These are phyloP conservation scores for Tuta absoluta DNA, from an alignment of 2,888 invertebrate genomes.

Conservation along the genomic window DNA sequence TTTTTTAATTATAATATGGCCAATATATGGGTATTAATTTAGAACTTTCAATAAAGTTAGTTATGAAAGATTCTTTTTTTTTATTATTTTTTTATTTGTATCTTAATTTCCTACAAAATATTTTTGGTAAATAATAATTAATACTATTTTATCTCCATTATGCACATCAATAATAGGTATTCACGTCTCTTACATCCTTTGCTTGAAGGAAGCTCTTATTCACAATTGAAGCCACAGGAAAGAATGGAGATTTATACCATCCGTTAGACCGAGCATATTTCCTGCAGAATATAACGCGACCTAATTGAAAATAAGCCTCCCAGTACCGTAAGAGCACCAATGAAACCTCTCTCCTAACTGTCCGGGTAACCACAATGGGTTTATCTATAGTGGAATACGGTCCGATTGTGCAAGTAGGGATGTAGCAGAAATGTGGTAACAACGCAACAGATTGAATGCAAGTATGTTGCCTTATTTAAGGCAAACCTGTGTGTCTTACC, in stretches of 20 bases:
- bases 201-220: conserved; percentile 13
- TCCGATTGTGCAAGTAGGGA: conserved; percentile 15
- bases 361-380: conserved; percentile 41
- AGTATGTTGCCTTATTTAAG: conserved; percentile 12
- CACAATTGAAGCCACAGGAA: conserved; percentile 27
- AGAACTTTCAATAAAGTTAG: too few relatives aligned
- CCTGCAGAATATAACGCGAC: conserved; percentile 32
- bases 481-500: conserved; percentile 3
- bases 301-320: conserved; percentile 33
- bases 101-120: too few relatives aligned
- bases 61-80: too few relatives aligned
- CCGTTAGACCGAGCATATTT: conserved; percentile 28
- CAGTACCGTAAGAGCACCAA: conserved; percentile 31
- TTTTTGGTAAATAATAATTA: too few relatives aligned
- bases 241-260: conserved; percentile 24
- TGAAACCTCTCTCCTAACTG: conserved; percentile 39
- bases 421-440: conserved; percentile 20
- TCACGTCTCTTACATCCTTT: background rate
- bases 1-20: background rate
- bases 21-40: too few relatives aligned
- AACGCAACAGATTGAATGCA: conserved; percentile 15
- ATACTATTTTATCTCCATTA: background rate
- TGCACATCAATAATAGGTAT: background rate
- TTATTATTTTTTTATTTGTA: too few relatives aligned
- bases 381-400: conserved; percentile 30